Evolutionary conservation across 2,888 invertebrate species (phyloP).

Genomic region (Drosophila borealis): DNA sequence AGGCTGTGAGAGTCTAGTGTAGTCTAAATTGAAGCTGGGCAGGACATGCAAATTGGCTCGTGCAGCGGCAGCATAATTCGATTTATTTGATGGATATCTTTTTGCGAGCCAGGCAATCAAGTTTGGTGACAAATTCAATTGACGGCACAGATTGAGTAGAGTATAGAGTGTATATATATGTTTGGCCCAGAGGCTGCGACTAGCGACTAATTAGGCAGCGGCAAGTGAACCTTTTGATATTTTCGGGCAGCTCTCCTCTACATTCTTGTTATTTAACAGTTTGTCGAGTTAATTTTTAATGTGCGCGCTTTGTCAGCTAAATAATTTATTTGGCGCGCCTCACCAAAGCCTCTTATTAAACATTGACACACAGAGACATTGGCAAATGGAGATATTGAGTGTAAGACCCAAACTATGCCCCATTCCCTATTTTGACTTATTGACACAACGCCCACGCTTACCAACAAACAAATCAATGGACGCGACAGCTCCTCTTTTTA

Average conservation of each 20-base stretch:
- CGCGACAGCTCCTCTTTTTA: constrained; percentile 15
- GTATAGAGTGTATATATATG: neutral
- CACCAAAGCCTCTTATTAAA: constrained; percentile 34
- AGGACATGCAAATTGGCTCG: constrained; percentile 50
- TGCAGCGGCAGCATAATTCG: constrained; percentile 49
- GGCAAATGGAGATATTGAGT: constrained; percentile 10
- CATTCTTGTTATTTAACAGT: constrained; percentile 37
- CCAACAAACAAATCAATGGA: constrained; percentile 69
- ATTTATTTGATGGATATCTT: constrained; percentile 29
- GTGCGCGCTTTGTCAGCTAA: neutral
- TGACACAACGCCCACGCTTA: constrained; percentile 63
- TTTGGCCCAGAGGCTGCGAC: constrained; percentile 12
- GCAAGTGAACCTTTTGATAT: constrained; percentile 23
- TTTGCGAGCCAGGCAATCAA: constrained; percentile 33
- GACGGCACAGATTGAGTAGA: constrained; percentile 35
- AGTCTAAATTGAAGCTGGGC: constrained; percentile 3
- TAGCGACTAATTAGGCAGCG: constrained; percentile 43
- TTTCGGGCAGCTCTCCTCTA: constrained; percentile 6
- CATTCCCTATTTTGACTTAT: constrained; percentile 34
- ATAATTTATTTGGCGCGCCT: constrained; percentile 43
- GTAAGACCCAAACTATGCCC: neutral
- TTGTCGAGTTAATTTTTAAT: constrained; percentile 26
- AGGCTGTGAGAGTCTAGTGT: constrained; percentile 20
- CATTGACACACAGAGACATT: constrained; percentile 16
- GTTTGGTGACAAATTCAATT: constrained; percentile 52